Percentiles rank a stretch among this genome's conserved stretches.
Evolutionary conservation across 2,888 invertebrate genomes (phyloP).

Genomic region (Drosophila nr. medialis): DNA sequence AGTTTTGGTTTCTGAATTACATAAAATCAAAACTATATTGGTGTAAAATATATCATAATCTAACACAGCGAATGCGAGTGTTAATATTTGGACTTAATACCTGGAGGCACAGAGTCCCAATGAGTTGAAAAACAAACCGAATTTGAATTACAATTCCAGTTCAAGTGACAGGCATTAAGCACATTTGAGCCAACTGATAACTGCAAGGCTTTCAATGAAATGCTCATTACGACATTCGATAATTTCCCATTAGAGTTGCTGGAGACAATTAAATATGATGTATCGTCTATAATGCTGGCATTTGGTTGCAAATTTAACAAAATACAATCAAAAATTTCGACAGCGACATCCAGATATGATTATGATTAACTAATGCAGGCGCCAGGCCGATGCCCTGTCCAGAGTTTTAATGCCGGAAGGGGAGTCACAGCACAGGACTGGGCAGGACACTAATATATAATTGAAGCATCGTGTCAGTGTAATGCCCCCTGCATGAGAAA

Average conservation of each 20-base stretch:
- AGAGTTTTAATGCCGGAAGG: conserved; percentile 1
- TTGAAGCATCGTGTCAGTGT: background rate
- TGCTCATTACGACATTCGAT: conserved; percentile 7
- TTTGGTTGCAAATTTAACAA: conserved; percentile 2
- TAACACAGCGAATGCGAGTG: too few species aligned
- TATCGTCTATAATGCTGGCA: conserved; percentile 14
- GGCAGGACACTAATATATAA: conserved; percentile 6
- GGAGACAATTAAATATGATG: conserved; percentile 9
- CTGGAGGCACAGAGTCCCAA: background rate
- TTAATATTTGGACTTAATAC: too few species aligned
- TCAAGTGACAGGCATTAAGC: background rate
- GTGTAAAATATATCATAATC: background rate
- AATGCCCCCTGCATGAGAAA: background rate
- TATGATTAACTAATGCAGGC: conserved; percentile 23
- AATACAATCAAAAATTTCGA: conserved; percentile 38
- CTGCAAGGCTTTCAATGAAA: conserved; percentile 2
- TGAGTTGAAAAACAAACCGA: background rate
- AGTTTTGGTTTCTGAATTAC: background rate
- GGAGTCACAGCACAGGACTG: too few species aligned
- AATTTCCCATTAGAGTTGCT: conserved; percentile 1
- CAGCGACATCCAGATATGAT: conserved; percentile 28
- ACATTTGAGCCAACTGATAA: background rate
- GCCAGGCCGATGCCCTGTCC: background rate
- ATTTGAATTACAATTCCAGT: conserved; percentile 3
- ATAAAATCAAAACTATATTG: background rate